phyloP scores from a whole-genome alignment of 2,888 invertebrate species.

The Helobdella robusta region DNA sequence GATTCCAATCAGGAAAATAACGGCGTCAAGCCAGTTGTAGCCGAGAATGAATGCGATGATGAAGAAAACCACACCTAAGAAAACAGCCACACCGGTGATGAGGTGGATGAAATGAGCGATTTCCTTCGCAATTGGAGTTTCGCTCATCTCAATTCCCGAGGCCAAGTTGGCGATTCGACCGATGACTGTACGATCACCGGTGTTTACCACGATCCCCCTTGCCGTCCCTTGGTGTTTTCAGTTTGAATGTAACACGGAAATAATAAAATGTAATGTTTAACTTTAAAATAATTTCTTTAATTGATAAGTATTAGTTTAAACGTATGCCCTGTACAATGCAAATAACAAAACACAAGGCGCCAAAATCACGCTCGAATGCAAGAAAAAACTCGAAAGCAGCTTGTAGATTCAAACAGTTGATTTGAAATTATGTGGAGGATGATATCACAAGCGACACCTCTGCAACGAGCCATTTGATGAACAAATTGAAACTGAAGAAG shows the following conservation, averaged over 20 bases:
- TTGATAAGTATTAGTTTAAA: too few relatives aligned
- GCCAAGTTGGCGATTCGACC: constrained; percentile 51
- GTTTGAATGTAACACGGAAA: too few relatives aligned
- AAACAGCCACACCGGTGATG: constrained; percentile 77
- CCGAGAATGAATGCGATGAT: constrained; percentile 90
- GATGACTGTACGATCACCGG: constrained; percentile 50
- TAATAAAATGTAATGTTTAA: not conserved
- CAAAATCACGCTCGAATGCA: too few relatives aligned
- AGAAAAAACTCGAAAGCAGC: too few relatives aligned
- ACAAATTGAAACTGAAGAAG: not conserved
- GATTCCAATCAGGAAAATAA: constrained; percentile 93
- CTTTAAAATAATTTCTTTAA: too few relatives aligned
- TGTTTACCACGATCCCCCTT: constrained; percentile 46
- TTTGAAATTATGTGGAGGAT: too few relatives aligned
- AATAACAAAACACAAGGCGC: too few relatives aligned
- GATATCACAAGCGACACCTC: too few relatives aligned
- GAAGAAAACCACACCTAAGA: constrained; percentile 84
- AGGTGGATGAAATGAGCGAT: constrained; percentile 98
- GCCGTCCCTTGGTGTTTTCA: too few relatives aligned
- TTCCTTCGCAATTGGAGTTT: constrained; percentile 96
- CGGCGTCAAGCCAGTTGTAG: constrained; percentile 97
- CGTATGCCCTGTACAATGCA: too few relatives aligned
- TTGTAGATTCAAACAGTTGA: too few relatives aligned
- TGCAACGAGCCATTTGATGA: not conserved
- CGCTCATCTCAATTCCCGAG: constrained; percentile 53